Base-by-base conservation (phyloP, 2,888 invertebrate species). In the Frankliniella intonsa region DNA sequence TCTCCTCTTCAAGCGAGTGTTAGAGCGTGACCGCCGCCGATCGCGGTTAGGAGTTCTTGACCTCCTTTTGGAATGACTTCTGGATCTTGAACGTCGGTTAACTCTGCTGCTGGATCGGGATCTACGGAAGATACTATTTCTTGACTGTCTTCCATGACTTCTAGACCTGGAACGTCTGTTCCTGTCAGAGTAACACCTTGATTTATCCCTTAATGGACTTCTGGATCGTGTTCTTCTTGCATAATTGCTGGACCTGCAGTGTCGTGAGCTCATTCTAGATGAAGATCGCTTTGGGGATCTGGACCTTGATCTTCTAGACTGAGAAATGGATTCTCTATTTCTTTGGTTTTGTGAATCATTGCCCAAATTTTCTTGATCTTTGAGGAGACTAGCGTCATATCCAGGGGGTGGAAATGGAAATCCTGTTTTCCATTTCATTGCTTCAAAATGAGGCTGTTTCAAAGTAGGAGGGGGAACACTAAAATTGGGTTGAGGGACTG, bases 391-490 rank as follows among this genome's bases (percentile, higher is more conserved):
- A 2, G 12, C 25, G 10, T 80, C 51, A 49, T 50, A 51, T 25
- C 82, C 62, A 0, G 86, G 84, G 25, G 85, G 85, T 11, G 84
- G 86, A 69, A 84, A 84, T 80, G 83, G 85, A 55, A 76, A 25
- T 11, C 69, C 69, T 12, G 25, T 22, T 38, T 38, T 38, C 38
- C 38, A 38, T 38, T 38, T 38, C 38, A 38, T 38, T 9, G 69
- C 12, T 76, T 76, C 69, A 22, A 76, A 76, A 25, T 8, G 69
- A 25, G 69, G 69, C 25, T 76, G 69, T 12, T n/a, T n/a, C 25
- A 84, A 55, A 2, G 81, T 55, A 10, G 84, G 83, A 1, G 84
- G 82, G 17, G 83, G 83, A 14, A 82, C 50, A 80, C 27, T 82
- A 8, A 82, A 80, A 55, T 82, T 82, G 11, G 82, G 82, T 3